Evolutionary conservation across 2,797 vertebrate genomes (phyloP).

Genomic region (Holocentrus rufus): DNA sequence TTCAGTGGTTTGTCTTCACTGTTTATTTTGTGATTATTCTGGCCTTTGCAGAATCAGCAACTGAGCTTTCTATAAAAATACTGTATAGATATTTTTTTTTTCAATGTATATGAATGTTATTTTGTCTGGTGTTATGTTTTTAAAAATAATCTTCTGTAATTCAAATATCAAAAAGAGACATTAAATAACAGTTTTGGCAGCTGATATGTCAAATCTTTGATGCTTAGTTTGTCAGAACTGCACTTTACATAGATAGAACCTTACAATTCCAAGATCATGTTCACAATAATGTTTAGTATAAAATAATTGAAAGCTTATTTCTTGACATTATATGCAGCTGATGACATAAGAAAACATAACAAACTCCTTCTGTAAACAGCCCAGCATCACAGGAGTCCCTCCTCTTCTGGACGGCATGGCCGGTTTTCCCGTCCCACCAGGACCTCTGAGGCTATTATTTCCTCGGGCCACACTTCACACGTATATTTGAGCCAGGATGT

Average conservation of each 20-base stretch:
- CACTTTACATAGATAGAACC: no score
- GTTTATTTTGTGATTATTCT: no score
- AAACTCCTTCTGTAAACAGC: conserved; percentile 53
- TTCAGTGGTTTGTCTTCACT: no score
- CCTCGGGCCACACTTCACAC: conserved; percentile 32
- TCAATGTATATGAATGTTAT: neutral
- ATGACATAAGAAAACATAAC: neutral
- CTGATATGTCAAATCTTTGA: neutral
- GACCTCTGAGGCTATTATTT: conserved; percentile 57
- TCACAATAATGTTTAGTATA: no score
- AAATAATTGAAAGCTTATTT: no score
- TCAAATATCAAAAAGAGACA: no score
- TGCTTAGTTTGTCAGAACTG: no score
- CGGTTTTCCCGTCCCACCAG: conserved; percentile 34
- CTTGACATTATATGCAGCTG: neutral
- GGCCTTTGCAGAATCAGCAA: no score
- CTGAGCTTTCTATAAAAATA: no score
- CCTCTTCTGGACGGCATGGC: conserved; percentile 10
- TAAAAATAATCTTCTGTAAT: neutral
- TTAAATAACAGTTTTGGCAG: neutral
- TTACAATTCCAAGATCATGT: no score
- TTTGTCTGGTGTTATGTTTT: neutral
- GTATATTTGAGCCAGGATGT: conserved; percentile 74
- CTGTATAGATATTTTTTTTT: no score
- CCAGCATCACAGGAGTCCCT: conserved; percentile 29